Percentiles rank a stretch among this genome's conserved stretches.
These are phyloP conservation scores for Catharus fuscescens DNA, from an alignment of 2,113 vertebrate genomes.

Conservation along the genomic window DNA sequence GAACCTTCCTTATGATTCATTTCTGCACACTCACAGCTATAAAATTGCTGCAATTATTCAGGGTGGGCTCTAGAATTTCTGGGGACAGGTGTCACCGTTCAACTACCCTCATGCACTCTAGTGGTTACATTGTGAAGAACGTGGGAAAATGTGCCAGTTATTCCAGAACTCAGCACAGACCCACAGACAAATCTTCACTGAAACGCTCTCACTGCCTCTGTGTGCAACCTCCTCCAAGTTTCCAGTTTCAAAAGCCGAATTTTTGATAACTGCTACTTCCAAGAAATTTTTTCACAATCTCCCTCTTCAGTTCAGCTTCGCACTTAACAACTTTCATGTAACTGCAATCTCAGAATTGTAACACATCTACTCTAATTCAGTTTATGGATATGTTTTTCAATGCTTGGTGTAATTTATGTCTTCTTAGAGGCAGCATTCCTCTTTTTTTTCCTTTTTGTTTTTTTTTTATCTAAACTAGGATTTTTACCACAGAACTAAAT, in stretches of 20 bases:
- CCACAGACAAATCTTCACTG: neutral
- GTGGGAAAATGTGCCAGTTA: neutral
- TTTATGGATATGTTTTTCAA: neutral
- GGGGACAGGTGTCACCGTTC: neutral
- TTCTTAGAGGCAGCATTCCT: neutral
- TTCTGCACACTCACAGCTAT: neutral
- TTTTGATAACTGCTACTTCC: neutral
- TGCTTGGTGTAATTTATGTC: fast-evolving
- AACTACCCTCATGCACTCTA: neutral
- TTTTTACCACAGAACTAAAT: neutral
- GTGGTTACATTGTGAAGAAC: neutral
- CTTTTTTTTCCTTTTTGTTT: no score
- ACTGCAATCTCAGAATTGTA: neutral
- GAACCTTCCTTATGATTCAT: neutral
- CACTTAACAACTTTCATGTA: neutral
- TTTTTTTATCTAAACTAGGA: neutral
- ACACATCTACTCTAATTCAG: neutral
- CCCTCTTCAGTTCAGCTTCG: neutral
- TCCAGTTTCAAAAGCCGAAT: neutral
- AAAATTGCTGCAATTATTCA: neutral
- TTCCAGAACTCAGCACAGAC: neutral
- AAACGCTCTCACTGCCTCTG: neutral
- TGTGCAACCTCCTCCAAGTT: neutral
- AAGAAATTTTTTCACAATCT: slow-evolving; percentile 21
- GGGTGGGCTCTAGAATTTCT: neutral